Percentiles rank a stretch among this genome's conserved stretches.
Evolutionary conservation across 2,113 vertebrate genomes (phyloP).

Genomic region (Equus quagga): DNA sequence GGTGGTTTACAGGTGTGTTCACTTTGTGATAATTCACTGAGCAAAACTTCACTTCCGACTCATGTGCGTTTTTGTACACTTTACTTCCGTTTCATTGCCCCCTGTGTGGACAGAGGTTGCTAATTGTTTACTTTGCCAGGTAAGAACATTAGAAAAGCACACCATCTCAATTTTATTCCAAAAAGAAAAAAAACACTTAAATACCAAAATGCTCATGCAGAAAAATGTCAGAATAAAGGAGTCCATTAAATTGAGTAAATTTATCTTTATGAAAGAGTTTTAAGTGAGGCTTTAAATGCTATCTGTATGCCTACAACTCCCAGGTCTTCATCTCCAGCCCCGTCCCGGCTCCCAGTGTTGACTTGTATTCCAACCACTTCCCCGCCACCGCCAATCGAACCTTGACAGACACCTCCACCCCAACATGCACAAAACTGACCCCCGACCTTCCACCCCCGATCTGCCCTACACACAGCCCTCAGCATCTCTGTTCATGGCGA

Average conservation of each 20-base stretch:
- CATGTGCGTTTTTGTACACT: rapidly evolving
- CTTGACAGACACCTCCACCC: too few species aligned
- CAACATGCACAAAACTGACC: neutral
- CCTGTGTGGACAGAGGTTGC: neutral
- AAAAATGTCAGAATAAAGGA: neutral
- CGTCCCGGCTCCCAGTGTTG: neutral
- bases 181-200: neutral
- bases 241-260: neutral
- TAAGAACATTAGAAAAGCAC: neutral
- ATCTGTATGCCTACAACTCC: too few species aligned
- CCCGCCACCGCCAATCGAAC: neutral
- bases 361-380: neutral
- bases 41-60: rapidly evolving
- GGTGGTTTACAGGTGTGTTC: rapidly evolving
- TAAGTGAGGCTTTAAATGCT: neutral
- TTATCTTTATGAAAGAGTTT: neutral
- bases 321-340: neutral
- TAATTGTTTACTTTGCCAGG: neutral
- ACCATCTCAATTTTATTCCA: neutral
- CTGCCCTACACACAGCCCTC: neutral
- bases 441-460: neutral
- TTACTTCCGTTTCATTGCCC: neutral
- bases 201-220: neutral
- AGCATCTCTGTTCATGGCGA: neutral
- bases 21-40: neutral